Base-by-base conservation (phyloP, 2,797 vertebrate species). In the Darevskia mixta region DNA sequence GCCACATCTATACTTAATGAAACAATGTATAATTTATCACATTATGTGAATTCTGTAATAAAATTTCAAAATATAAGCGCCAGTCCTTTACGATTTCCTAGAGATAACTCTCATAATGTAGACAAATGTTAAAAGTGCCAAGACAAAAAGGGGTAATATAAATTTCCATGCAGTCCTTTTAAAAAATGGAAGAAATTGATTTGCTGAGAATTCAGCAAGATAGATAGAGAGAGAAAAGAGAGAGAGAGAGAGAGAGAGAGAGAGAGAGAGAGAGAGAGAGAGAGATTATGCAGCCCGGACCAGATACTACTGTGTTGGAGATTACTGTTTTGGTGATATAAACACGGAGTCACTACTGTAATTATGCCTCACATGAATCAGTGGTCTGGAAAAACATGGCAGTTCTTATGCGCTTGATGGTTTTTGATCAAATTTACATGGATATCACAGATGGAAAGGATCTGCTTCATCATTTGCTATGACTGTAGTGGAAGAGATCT, bases 41-140 rank as follows among this genome's bases (percentile, higher is more conserved):
- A 81, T 79, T 38, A 64, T 45, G 25, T 78, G 84, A 86, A 64
- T 71, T 38, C 69, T 85, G 38, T 58, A 87, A 90, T 88, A 69
- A 85, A 55, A 67, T 1, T 55, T 82, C 77, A 89, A 90, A 89
- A 92, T 4, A 0, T 78, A 45, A 89, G 13, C 64, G 83, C 61
- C 1, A 27, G 87, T 77, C 32, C 83, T 84, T 83, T 87, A 0
- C 73, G 66, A 89, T 92, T 91, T 91, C 67, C 78, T 87, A 86
- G 55, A 78, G 72, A 27, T 72, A 79, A 82, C 82, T 89, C 38
- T 76, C 58, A 29, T 55, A 55, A 55, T 55, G 49, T 45, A 55
- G 66, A 67, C 32, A 13, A 78, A 5, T 9, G 87, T 45, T 1
- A 27, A 85, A 90, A 83, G 11, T 18, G 35, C 35, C 84, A 83